Base-by-base conservation (phyloP, 35 echinoderm and acorn worm genomes). In the Apostichopus californicus region DNA sequence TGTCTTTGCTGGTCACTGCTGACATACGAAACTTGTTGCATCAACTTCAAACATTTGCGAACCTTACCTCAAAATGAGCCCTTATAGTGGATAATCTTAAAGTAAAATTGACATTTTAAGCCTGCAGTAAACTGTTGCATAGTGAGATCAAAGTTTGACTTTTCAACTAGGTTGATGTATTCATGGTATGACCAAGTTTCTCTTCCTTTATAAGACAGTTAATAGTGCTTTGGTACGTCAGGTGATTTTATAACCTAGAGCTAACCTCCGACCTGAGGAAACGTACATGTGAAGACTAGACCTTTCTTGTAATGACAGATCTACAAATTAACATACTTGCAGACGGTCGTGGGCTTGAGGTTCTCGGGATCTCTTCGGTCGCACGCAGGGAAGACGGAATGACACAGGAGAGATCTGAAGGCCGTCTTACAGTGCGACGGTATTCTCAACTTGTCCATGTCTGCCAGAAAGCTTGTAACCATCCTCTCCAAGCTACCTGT, bases 391-490 rank as follows among this genome's bases (percentile, higher is more conserved):
- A 72, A 89, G 12, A 55, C 86, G 4, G 63, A 89, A 54, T 72
- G 86, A 64, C 86, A 89, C 8, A 89, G 86, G 5, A 89, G 60
- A 18, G 86, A 89, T 22, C 54, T 73, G 86, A 89, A 89, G 60
- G 86, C 86, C 15, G 13, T 14, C 86, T 53, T 68, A 57, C 86
- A 89, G 26, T 23, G 8, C 52, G 18, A 24, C 5, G 86, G 68
- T n/a, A 89, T 20, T 15, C 14, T 55, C 86, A 89, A n/a, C 5
- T 5, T 24, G 15, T 89, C 57, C 86, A 89, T 89, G 46, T 22
- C n/a, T 60, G 20, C 24, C 86, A 72, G 15, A 7, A 89, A 52
- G 15, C 61, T 24, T 23, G 86, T 28, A 12, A 89, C 18, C 8
- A 72, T 89, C 57, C 86, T 89, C 57, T 89, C 86, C 61, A 89